These are phyloP conservation scores for Cyclura pinguis DNA, from an alignment of 2,797 vertebrate species.

Conservation along the genomic window DNA sequence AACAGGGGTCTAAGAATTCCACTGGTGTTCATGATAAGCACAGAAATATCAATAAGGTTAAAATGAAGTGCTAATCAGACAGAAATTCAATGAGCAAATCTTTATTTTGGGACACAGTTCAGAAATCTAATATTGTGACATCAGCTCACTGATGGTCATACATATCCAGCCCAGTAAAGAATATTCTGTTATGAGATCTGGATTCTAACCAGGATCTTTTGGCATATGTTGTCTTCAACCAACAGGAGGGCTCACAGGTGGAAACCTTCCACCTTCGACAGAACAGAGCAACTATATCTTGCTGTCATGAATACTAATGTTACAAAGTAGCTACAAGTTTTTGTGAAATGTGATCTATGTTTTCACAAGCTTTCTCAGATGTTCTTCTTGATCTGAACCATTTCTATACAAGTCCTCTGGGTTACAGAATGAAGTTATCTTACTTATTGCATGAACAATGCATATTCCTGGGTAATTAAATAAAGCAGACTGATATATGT, in stretches of 20 bases:
- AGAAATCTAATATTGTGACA: not conserved
- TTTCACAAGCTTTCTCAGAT: slow-evolving; percentile 60
- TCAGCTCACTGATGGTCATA: not conserved
- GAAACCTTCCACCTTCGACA: not conserved
- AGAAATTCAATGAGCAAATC: not conserved
- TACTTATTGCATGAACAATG: slow-evolving; percentile 64
- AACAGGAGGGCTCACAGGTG: not conserved
- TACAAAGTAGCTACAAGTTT: slow-evolving; percentile 45
- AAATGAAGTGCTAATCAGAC: not conserved
- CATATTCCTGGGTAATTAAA: slow-evolving; percentile 67
- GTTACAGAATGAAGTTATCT: slow-evolving; percentile 55
- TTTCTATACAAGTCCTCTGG: slow-evolving; percentile 58
- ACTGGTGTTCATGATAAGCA: not conserved
- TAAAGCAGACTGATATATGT: slow-evolving; percentile 71
- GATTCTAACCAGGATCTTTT: not conserved
- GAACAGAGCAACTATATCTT: not conserved
- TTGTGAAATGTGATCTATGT: slow-evolving; percentile 50
- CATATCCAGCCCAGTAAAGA: not conserved
- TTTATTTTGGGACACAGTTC: slow-evolving; percentile 23
- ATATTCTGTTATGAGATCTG: not conserved
- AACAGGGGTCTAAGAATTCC: not conserved
- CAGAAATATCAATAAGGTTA: not conserved
- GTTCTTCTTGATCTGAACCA: slow-evolving; percentile 58
- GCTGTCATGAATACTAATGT: slow-evolving; percentile 36
- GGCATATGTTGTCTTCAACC: not conserved